Conservation (phyloP, 1,140 invertebrate genomes). For the Patella vulgata region DNA sequence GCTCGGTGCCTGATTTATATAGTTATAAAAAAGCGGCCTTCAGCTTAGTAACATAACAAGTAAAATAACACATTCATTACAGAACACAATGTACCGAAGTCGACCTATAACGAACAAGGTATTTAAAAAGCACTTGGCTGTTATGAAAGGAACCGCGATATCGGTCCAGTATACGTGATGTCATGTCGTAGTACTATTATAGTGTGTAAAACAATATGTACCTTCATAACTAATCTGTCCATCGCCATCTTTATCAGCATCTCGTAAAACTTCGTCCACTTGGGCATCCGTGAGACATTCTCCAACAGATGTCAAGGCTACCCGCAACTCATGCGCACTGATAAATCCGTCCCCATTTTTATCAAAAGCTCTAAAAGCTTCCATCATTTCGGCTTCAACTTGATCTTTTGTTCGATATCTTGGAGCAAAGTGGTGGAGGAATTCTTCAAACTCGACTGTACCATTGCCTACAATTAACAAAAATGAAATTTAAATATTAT, state of each 20-base stretch:
- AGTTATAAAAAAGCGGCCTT: no score
- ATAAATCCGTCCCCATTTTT: constrained; percentile 92
- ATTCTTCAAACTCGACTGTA: constrained; percentile 41
- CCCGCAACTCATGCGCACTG: constrained; percentile 39
- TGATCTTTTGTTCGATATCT: constrained; percentile 21
- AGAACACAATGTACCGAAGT: no score
- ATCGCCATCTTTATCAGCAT: constrained; percentile 28
- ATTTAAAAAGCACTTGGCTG: no score
- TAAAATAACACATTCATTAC: no score
- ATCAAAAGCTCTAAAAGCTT: constrained; percentile 98
- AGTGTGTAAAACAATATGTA: no score
- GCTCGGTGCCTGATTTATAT: no score
- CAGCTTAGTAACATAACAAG: no score
- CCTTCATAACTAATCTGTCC: constrained; percentile 39
- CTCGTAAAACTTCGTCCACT: constrained; percentile 90
- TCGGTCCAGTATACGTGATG: no score
- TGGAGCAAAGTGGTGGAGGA: constrained; percentile 36
- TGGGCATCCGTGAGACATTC: constrained; percentile 89
- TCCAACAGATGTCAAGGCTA: constrained; percentile 90
- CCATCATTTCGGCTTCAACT: constrained; percentile 81
- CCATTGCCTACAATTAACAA: constrained; percentile 46
- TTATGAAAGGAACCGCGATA: no score
- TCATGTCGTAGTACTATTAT: no score
- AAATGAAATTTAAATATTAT: no score
- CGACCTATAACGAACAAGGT: no score